phyloP scores from a whole-genome alignment of 2,113 vertebrate species.

The Archocentrus centrarchus region DNA sequence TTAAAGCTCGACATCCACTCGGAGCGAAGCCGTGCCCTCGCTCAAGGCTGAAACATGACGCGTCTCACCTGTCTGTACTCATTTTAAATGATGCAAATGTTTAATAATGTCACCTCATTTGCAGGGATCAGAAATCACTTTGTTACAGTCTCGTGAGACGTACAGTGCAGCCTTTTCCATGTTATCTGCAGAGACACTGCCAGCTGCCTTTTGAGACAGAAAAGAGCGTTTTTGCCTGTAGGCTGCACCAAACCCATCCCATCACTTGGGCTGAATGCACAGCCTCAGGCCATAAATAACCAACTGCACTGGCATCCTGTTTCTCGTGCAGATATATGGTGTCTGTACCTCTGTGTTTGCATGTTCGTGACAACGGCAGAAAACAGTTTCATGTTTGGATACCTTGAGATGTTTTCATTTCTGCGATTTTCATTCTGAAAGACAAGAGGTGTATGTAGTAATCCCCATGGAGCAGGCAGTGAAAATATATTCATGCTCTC shows the following conservation, averaged over 20 bases:
- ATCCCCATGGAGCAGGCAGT: conserved; percentile 70
- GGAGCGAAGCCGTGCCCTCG: conserved; percentile 22
- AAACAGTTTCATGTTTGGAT: conserved; percentile 71
- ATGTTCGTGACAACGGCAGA: conserved; percentile 38
- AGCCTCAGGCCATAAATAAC: conserved; percentile 7
- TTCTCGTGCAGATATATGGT: conserved; percentile 24
- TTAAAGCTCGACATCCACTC: conserved; percentile 12
- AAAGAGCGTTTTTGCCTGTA: conserved; percentile 26
- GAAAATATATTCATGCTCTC: conserved; percentile 51
- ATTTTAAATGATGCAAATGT: background rate
- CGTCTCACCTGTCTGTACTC: background rate
- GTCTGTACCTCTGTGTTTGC: conserved; percentile 6
- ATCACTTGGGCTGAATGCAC: background rate
- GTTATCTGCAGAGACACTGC: background rate
- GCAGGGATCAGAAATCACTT: background rate
- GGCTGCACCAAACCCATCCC: conserved; percentile 3
- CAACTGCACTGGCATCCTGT: conserved; percentile 4
- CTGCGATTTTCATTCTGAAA: conserved; percentile 99
- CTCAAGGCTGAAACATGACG: conserved; percentile 28
- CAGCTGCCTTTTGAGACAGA: background rate
- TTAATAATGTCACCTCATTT: background rate
- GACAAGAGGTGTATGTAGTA: conserved; percentile 89
- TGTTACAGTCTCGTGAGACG: background rate
- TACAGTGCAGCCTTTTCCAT: background rate
- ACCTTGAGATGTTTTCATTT: conserved; percentile 92